Percentiles rank a stretch among this genome's conserved stretches.
These are phyloP conservation scores for Calycopis cecrops DNA, from an alignment of 1,140 invertebrate genomes.

Conservation along the genomic window DNA sequence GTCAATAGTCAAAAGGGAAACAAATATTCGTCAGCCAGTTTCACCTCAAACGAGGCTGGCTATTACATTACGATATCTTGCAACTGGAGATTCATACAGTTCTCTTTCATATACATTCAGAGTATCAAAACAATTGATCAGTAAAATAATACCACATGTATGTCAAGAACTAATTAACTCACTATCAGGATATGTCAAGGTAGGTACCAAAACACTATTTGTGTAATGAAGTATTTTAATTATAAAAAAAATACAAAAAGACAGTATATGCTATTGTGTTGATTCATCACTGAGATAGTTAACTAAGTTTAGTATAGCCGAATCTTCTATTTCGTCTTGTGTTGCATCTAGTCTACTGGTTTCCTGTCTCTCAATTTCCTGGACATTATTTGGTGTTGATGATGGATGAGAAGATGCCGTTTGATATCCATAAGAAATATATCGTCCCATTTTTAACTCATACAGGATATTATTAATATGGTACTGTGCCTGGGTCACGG, in stretches of 20 bases:
- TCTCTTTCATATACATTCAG: constrained; percentile 13
- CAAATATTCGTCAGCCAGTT: constrained; percentile 11
- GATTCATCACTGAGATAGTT: constrained; percentile 15
- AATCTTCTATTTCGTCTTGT: constrained; percentile 13
- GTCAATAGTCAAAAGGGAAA: constrained; percentile 11
- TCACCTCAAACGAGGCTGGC: constrained; percentile 9
- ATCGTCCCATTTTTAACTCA: constrained; percentile 13
- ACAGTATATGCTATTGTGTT: constrained; percentile 10
- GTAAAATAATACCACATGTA: constrained; percentile 7
- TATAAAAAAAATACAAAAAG: not conserved
- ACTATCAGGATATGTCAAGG: constrained; percentile 14
- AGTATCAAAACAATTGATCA: constrained; percentile 18
- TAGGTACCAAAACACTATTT: constrained; percentile 14
- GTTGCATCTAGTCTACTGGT: constrained; percentile 15
- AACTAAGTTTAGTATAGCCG: constrained; percentile 13
- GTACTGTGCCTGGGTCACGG: constrained; percentile 11
- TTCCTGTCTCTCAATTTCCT: too few species aligned
- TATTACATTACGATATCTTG: constrained; percentile 10
- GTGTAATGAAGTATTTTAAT: constrained; percentile 14
- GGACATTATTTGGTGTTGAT: too few species aligned
- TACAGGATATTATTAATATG: constrained; percentile 11
- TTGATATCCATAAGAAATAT: too few species aligned
- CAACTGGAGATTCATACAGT: constrained; percentile 11
- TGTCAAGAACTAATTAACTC: constrained; percentile 11
- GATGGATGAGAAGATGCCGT: too few species aligned